phyloP scores from a whole-genome alignment of 2,113 vertebrate species.

The Megaceryle torquata region DNA sequence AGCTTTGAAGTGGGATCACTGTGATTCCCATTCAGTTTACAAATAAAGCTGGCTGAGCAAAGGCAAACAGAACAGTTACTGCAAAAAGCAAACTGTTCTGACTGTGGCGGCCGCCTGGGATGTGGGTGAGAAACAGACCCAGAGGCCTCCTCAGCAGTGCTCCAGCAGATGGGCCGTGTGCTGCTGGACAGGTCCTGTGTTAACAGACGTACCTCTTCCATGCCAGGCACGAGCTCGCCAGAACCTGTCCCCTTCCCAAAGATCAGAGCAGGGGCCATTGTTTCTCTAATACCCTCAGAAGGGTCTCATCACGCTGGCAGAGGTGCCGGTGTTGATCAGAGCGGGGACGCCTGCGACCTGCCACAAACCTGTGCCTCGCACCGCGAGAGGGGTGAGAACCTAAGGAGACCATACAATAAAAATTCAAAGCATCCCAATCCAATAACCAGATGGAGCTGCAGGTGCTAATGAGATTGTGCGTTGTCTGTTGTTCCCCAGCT shows the following conservation, averaged over 20 bases:
- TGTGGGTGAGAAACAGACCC: accelerated
- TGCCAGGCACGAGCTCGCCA: background rate
- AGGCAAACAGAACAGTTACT: background rate
- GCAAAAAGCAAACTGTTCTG: background rate
- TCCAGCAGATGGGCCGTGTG: background rate
- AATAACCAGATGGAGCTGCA: constrained; percentile 21
- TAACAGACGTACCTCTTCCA: background rate
- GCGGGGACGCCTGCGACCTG: background rate
- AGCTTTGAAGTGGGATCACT: background rate
- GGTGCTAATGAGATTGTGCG: constrained; percentile 48
- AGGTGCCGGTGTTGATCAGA: accelerated
- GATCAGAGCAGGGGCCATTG: background rate
- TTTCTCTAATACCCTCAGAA: background rate
- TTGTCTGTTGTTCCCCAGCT: constrained; percentile 8
- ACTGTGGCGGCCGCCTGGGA: background rate
- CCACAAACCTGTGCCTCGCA: background rate
- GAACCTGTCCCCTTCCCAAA: background rate
- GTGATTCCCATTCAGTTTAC: background rate
- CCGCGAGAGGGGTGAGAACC: background rate
- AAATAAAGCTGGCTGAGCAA: background rate
- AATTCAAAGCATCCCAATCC: constrained; percentile 34
- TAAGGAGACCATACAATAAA: background rate
- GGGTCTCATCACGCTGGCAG: accelerated
- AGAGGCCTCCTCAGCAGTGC: accelerated
- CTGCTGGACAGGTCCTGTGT: background rate